Percentiles rank a stretch among this genome's conserved stretches.
phyloP scores from a whole-genome alignment of 2,797 vertebrate genomes.

The Sebastes kiyomatsui region DNA sequence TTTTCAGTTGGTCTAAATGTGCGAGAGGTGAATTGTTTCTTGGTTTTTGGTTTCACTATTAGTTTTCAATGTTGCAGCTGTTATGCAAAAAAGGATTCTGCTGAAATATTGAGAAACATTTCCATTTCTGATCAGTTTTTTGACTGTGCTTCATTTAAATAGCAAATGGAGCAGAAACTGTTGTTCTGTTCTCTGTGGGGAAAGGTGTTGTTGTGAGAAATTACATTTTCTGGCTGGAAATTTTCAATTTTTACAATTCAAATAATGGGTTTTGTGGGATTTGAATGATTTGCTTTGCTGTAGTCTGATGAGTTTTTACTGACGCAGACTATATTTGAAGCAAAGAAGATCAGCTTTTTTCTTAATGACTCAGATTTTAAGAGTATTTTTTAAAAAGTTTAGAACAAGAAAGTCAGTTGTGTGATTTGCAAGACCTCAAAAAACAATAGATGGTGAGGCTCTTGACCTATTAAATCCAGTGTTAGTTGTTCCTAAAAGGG shows the following conservation, averaged over 20 bases:
- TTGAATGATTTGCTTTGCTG: not conserved
- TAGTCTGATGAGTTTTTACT: not conserved
- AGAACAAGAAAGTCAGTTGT: not conserved
- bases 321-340: not conserved
- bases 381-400: not conserved
- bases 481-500: too few species aligned
- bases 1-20: constrained; percentile 52
- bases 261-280: not conserved
- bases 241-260: not conserved
- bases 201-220: not conserved
- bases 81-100: constrained; percentile 69
- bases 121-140: not conserved
- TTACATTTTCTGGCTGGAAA: not conserved
- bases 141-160: constrained; percentile 33
- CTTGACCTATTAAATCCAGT: too few species aligned
- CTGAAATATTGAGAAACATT: constrained; percentile 50
- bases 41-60: constrained; percentile 80
- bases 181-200: not conserved
- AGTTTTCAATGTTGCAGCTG: constrained; percentile 80
- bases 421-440: not conserved
- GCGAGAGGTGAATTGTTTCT: constrained; percentile 53
- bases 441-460: not conserved
- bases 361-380: not conserved
- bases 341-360: not conserved
- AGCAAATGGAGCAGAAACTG: constrained; percentile 14